Evolutionary conservation across 2,888 invertebrate genomes (phyloP).

Genomic region (Drosophila limbata): DNA sequence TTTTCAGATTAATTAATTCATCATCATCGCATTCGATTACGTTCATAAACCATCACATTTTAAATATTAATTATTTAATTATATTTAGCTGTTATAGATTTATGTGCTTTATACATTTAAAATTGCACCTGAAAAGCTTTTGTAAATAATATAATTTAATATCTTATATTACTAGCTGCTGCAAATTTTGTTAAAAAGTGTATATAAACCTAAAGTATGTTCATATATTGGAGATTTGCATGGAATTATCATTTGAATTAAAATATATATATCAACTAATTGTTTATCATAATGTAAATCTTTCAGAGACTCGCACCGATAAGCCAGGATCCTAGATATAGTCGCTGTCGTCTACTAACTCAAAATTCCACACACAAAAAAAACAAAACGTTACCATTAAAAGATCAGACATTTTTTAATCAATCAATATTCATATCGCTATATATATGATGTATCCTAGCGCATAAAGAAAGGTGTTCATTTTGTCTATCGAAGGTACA

Average conservation of each 20-base stretch:
- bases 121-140: conserved; percentile 35
- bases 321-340: conserved; percentile 61
- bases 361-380: conserved; percentile 71
- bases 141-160: conserved; percentile 57
- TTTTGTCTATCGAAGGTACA: conserved; percentile 59
- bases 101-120: conserved; percentile 46
- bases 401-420: conserved; percentile 71
- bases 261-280: conserved; percentile 27
- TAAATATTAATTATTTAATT: background rate
- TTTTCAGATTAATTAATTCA: conserved; percentile 16
- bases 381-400: conserved; percentile 55
- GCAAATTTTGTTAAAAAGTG: conserved; percentile 10
- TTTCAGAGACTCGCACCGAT: conserved; percentile 67
- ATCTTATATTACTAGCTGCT: conserved; percentile 7
- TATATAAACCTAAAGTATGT: background rate
- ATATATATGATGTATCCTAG: conserved; percentile 42
- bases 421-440: conserved; percentile 53
- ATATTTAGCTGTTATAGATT: conserved; percentile 3
- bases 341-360: conserved; percentile 72
- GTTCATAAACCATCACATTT: conserved; percentile 6
- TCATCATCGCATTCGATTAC: conserved; percentile 13
- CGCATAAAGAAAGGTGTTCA: conserved; percentile 77
- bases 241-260: conserved; percentile 38
- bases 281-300: conserved; percentile 49
- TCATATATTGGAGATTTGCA: conserved; percentile 40